Evolutionary conservation across 2,797 vertebrate genomes (phyloP), one percentile per base, ranked within the genome.

Genomic region (Notoglanidium macrostoma): DNA sequence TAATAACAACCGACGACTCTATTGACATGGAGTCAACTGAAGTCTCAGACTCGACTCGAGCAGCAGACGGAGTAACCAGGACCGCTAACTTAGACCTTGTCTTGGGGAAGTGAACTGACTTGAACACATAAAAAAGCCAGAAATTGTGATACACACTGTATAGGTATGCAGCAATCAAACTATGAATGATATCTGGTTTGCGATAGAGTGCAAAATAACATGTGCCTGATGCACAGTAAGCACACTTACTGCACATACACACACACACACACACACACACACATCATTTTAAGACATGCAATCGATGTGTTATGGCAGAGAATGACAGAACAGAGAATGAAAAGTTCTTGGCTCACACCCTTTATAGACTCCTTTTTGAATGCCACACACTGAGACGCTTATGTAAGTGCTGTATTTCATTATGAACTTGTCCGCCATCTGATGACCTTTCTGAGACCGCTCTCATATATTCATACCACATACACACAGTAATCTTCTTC

Each of bases 321-420:
- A 87, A 84, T 83, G 85, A 83, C 88, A 85, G 73, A 26, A 67
- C 26, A 55, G 61, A 72, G 55, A 89, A 87, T 78, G 84, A 79
- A 79, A 86, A 83, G 72, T 63, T 86, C 35, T 17, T 80, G 86
- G 19, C 81, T 73, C 82, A 79, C 81, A 86, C 65, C 19, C 40
- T 63, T 32, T 72, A 55, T 65, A 65, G 85, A 67, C 74, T 84
- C 49, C 46, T 74, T 80, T 76, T 61, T 61, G 74, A 87, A 87
- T 88, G 85, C 65, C 85, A 78, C 19, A 35, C 15, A 54, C 65
- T 51, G 55, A 80, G 35, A 85, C 55, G 51, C 70, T 87, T 87
- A 73, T 82, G 68, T 78, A 83, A 89, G 87, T 68, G 73, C 72
- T 85, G 77, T 88, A 90, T 89, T 91, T 90, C 86, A 91, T 91